A percentile compares a stretch with the other conserved stretches of the same genome.
phyloP scores from a whole-genome alignment of 2,797 vertebrate genomes.

The Scomberomorus guttatus region DNA sequence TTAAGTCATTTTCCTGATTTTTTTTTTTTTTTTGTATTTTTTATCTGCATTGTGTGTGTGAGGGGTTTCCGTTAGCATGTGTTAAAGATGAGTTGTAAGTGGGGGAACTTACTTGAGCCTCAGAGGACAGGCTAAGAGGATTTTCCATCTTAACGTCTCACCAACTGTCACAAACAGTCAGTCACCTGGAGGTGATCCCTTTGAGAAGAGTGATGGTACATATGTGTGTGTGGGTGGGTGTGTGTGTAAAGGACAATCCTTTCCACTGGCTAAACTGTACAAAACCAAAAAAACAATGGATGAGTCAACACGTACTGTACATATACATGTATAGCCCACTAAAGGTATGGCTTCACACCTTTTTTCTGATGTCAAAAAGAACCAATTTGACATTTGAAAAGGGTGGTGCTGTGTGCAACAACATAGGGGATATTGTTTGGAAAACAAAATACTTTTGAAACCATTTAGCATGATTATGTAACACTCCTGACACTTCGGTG shows the following conservation, averaged over 20 bases:
- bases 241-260: constrained; percentile 18
- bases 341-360: background rate
- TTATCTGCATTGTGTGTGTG: background rate
- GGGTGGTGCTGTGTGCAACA: background rate
- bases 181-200: constrained; percentile 75
- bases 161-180: constrained; percentile 75
- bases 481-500: constrained; percentile 31
- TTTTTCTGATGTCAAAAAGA: background rate
- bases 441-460: constrained; percentile 18
- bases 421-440: background rate
- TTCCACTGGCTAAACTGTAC: background rate
- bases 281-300: background rate
- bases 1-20: background rate
- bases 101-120: constrained; percentile 31
- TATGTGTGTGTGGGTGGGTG: background rate
- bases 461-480: constrained; percentile 14
- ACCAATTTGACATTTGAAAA: background rate
- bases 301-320: background rate
- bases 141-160: constrained; percentile 79
- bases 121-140: constrained; percentile 69
- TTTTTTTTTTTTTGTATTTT: no score
- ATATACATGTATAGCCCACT: no score
- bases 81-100: constrained; percentile 34
- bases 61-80: constrained; percentile 43
- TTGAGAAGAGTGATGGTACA: constrained; percentile 5